A percentile compares a stretch with the other conserved stretches of the same genome.
Conservation (phyloP, 2,113 vertebrate species). For the Tachysurus fulvidraco region DNA sequence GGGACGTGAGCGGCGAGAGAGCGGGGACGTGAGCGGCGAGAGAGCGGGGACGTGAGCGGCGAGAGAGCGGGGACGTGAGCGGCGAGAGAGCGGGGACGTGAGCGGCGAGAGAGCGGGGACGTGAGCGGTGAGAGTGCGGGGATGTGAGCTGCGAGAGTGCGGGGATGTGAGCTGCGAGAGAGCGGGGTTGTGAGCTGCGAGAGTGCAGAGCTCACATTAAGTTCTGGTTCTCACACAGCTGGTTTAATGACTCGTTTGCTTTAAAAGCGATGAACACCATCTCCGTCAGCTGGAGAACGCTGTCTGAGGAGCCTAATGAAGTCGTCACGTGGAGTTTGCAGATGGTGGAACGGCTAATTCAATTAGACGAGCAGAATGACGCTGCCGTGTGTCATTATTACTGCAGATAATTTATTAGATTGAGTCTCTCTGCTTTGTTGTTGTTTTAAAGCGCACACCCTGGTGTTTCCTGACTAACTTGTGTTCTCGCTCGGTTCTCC, state of each 20-base stretch:
- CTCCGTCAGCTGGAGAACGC: neutral
- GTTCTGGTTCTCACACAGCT: neutral
- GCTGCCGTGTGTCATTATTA: conserved; percentile 24
- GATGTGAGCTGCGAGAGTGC: too few species aligned
- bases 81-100: too few species aligned
- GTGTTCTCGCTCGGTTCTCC: neutral
- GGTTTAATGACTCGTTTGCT: conserved; percentile 34
- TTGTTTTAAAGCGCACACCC: neutral
- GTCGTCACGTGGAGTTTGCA: conserved; percentile 20
- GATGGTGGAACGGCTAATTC: conserved; percentile 17
- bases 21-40: too few species aligned
- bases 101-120: too few species aligned
- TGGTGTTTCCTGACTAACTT: conserved; percentile 2
- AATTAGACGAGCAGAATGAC: conserved; percentile 18
- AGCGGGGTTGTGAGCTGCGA: too few species aligned
- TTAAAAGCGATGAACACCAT: neutral
- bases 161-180: too few species aligned
- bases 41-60: too few species aligned
- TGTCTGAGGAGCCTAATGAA: conserved; percentile 9
- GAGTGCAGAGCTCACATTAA: neutral
- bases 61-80: too few species aligned
- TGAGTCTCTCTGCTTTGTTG: neutral
- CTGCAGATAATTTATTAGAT: neutral
- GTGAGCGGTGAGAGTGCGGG: too few species aligned
- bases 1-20: too few species aligned